Base-by-base conservation (phyloP, 2,113 vertebrate species). In the Corydoras maculifer region DNA sequence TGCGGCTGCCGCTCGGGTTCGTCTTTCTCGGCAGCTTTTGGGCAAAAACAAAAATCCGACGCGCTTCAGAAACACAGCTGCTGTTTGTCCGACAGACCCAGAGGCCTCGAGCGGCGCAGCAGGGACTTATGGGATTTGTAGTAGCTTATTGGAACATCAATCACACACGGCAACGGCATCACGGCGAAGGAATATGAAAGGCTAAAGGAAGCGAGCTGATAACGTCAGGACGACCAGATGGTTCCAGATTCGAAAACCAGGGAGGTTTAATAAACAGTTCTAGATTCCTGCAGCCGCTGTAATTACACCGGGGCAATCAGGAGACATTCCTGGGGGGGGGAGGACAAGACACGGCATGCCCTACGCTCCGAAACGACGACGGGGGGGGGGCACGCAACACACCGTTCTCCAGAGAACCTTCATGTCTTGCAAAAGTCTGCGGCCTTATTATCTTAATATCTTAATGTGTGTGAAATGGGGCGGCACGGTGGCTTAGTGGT, bases 111-210 rank as follows among this genome's bases (percentile, higher is more conserved):
- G 13, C 54, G 6, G 54, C 6, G 14, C 54, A 57, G 54, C 54
- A 57, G 13, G 54, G 54, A 15, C 12, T 57, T 57, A n/a, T 57
- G 54, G 54, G 54, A 57, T 15, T 57, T 57, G 54, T 15, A 57
- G 54, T 57, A n/a, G n/a, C 15, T 57, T 57, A 57, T 57, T 57
- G 14, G 6, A n/a, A 57, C 54, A 57, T 57, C 54, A 57, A 57
- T 57, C 54, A 57, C 54, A 57, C 54, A 9, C 13, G 11, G 14
- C 13, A 13, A 57, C 54, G 15, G 14, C 54, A n/a, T n/a, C 13
- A n/a, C 51, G 7, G 35, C 35, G 7, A 43, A 43, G 35, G 7
- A 43, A 43, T 43, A 43, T 43, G 35, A 43, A 43, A 43, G 35
- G 35, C 4, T 25, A 43, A 43, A 43, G 35, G 4, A 43, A 2